phyloP scores from a whole-genome alignment of 2,113 vertebrate genomes.

The Candoia aspera region DNA sequence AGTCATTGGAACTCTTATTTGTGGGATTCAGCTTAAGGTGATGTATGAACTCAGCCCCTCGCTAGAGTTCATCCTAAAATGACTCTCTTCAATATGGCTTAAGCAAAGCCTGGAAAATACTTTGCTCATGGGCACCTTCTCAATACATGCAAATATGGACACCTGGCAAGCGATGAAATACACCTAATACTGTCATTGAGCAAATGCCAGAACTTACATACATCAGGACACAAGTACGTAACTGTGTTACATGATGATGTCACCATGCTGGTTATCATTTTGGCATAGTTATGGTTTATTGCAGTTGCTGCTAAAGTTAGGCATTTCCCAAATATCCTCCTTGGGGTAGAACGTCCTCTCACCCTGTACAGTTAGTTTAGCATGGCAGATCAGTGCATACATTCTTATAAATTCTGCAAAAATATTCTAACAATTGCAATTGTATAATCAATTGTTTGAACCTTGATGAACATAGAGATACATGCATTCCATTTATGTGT shows the following conservation, averaged over 20 bases:
- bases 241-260: not conserved
- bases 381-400: not conserved
- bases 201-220: not conserved
- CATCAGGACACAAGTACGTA: not conserved
- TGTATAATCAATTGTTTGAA: not conserved
- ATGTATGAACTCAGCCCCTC: not conserved
- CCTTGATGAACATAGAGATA: not conserved
- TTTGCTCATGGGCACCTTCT: not conserved
- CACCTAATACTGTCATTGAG: not conserved
- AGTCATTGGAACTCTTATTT: no score
- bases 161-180: no score
- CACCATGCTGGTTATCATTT: not conserved
- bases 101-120: not conserved
- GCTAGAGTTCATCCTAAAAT: not conserved
- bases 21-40: no score
- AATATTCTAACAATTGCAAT: not conserved
- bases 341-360: not conserved
- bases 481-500: not conserved
- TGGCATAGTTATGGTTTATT: not conserved
- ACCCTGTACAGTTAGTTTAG: not conserved
- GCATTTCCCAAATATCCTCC: not conserved
- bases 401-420: not conserved
- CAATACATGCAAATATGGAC: not conserved
- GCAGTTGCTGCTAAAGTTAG: not conserved
- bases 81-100: not conserved